Percentiles rank a stretch among this genome's conserved stretches.
These are phyloP conservation scores for Drosophila cardini DNA, from an alignment of 1,140 invertebrate species.

Conservation along the genomic window DNA sequence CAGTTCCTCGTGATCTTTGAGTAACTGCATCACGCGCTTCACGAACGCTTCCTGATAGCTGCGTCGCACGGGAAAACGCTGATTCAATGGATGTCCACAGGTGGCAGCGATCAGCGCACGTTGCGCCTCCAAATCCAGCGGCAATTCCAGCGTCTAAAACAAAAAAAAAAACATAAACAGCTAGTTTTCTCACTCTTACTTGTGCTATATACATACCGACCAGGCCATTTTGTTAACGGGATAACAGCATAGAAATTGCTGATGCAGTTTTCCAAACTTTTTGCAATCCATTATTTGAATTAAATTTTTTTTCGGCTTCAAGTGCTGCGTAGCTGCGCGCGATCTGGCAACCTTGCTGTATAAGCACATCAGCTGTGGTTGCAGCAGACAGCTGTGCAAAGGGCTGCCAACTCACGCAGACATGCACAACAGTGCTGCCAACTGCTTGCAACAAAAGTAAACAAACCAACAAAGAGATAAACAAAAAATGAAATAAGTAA, in stretches of 20 bases:
- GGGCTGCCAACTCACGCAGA: too few relatives aligned
- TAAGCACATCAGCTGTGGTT: constrained; percentile 5
- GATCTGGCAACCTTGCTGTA: constrained; percentile 36
- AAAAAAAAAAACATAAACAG: background rate
- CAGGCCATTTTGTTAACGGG: constrained; percentile 72
- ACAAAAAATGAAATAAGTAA: too few relatives aligned
- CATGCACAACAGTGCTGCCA: too few relatives aligned
- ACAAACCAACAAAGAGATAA: too few relatives aligned
- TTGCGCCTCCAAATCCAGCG: constrained; percentile 66
- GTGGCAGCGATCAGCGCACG: constrained; percentile 65
- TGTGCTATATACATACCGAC: constrained; percentile 52
- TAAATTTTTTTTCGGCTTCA: constrained; percentile 5
- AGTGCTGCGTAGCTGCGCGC: background rate
- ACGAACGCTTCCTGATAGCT: constrained; percentile 76
- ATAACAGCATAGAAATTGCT: constrained; percentile 76
- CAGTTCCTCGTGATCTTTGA: constrained; percentile 65
- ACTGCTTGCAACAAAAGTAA: too few relatives aligned
- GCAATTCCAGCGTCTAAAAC: constrained; percentile 53
- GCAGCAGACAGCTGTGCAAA: constrained; percentile 2
- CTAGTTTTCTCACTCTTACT: background rate
- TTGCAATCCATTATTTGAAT: constrained; percentile 26
- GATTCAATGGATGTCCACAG: constrained; percentile 60
- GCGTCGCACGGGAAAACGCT: constrained; percentile 60
- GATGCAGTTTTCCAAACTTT: constrained; percentile 63
- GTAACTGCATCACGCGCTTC: constrained; percentile 67